Percentiles rank a stretch among this genome's conserved stretches.
These are phyloP conservation scores for Sternotherus odoratus DNA, from an alignment of 2,797 vertebrate species.

Conservation along the genomic window DNA sequence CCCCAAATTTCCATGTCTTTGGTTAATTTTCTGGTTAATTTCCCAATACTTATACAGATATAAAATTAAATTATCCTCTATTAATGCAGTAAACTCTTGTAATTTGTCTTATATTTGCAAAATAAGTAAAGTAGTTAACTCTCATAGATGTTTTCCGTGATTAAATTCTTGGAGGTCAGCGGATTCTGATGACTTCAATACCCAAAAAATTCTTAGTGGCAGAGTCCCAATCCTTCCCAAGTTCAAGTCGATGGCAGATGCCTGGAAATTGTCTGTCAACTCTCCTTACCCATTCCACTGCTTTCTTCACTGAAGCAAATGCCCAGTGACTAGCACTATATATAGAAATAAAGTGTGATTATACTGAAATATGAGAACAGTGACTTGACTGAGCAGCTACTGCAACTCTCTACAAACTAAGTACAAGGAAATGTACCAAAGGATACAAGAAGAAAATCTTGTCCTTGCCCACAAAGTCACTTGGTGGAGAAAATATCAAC, in stretches of 20 bases:
- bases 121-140: not conserved
- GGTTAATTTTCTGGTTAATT: not conserved
- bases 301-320: constrained; percentile 77
- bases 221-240: constrained; percentile 87
- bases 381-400: not conserved
- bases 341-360: constrained; percentile 5
- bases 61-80: not conserved
- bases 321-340: constrained; percentile 48
- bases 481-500: not conserved
- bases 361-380: not conserved
- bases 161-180: constrained; percentile 61
- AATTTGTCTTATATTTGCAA: not conserved
- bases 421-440: not conserved
- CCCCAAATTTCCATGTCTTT: not conserved
- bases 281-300: constrained; percentile 83
- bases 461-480: not conserved
- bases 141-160: not conserved
- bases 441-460: not conserved
- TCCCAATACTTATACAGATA: not conserved
- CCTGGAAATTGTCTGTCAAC: constrained; percentile 85
- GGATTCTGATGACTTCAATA: constrained; percentile 56
- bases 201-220: constrained; percentile 85
- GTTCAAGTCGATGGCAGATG: constrained; percentile 85
- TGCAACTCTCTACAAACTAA: no score
- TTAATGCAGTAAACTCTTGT: not conserved